Evolutionary conservation across 1,140 invertebrate genomes (phyloP).

Genomic region (Orius laevigatus): DNA sequence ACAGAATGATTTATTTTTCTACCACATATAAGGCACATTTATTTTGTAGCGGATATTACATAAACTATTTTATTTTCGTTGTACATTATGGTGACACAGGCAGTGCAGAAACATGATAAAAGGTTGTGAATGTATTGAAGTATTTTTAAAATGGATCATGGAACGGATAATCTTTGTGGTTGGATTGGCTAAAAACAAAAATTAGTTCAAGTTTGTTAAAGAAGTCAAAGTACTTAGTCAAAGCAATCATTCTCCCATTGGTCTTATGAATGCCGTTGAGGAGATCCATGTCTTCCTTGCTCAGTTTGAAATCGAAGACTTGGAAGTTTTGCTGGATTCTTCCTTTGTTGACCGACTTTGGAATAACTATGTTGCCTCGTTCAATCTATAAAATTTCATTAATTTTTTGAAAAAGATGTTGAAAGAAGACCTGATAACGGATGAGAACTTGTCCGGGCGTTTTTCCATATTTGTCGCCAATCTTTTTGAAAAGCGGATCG

Average conservation of each 20-base stretch:
- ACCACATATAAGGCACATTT: too few species aligned
- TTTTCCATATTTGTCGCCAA: constrained; percentile 51
- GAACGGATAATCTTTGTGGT: too few species aligned
- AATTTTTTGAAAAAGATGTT: not conserved
- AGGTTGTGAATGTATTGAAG: too few species aligned
- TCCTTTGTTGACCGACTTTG: constrained; percentile 48
- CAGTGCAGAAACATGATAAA: too few species aligned
- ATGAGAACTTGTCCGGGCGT: constrained; percentile 52
- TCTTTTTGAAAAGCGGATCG: constrained; percentile 41
- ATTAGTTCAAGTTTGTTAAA: too few species aligned
- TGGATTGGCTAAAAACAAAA: too few species aligned
- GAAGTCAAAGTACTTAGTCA: too few species aligned
- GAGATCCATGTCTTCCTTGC: constrained; percentile 31
- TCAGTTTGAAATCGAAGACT: constrained; percentile 52
- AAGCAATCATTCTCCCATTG: not conserved
- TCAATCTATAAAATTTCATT: constrained; percentile 25
- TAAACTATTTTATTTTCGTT: too few species aligned
- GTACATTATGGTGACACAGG: too few species aligned
- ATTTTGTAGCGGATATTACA: too few species aligned
- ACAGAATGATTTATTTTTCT: too few species aligned
- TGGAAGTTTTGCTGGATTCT: constrained; percentile 53
- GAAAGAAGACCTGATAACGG: constrained; percentile 34
- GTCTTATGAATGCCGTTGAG: constrained; percentile 26
- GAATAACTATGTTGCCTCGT: constrained; percentile 36
- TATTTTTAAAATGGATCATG: too few species aligned